Conservation (phyloP, 1,140 invertebrate genomes). For the Coboldia fuscipes region DNA sequence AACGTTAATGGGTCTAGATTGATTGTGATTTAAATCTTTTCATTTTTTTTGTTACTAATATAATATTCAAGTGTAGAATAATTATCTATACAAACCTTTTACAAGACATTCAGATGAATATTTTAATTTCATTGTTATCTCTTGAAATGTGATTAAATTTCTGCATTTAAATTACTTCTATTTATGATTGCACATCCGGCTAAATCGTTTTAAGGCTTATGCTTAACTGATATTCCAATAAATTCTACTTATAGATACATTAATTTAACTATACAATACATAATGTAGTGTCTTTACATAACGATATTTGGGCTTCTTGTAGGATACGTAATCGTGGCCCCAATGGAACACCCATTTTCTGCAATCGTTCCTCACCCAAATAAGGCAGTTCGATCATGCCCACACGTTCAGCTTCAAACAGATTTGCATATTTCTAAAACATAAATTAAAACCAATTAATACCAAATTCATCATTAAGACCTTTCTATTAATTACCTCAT, state of each 20-base stretch:
- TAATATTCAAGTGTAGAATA: too few species aligned
- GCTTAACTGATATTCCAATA: too few species aligned
- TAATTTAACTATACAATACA: slow-evolving; percentile 20
- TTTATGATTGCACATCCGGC: slow-evolving; percentile 2
- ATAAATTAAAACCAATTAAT: slow-evolving; percentile 5
- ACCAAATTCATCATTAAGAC: neutral
- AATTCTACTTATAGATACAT: neutral
- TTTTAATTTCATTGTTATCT: too few species aligned
- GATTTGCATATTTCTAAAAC: slow-evolving; percentile 64
- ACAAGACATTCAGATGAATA: too few species aligned
- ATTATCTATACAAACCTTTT: too few species aligned
- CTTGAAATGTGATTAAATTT: neutral
- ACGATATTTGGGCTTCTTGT: slow-evolving; percentile 62
- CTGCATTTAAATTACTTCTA: too few species aligned
- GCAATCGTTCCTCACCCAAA: slow-evolving; percentile 68
- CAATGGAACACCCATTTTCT: slow-evolving; percentile 74
- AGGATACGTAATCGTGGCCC: slow-evolving; percentile 73
- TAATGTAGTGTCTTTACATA: slow-evolving; percentile 29
- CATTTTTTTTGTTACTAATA: too few species aligned
- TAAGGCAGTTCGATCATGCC: slow-evolving; percentile 84
- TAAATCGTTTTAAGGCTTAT: too few species aligned
- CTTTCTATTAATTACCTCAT: slow-evolving; percentile 42
- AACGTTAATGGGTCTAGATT: too few species aligned
- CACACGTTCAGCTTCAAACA: slow-evolving; percentile 73
- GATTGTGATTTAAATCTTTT: too few species aligned